phyloP scores from a whole-genome alignment of 92 coral and sea anemone species.

The Epizoanthus rinbou region DNA sequence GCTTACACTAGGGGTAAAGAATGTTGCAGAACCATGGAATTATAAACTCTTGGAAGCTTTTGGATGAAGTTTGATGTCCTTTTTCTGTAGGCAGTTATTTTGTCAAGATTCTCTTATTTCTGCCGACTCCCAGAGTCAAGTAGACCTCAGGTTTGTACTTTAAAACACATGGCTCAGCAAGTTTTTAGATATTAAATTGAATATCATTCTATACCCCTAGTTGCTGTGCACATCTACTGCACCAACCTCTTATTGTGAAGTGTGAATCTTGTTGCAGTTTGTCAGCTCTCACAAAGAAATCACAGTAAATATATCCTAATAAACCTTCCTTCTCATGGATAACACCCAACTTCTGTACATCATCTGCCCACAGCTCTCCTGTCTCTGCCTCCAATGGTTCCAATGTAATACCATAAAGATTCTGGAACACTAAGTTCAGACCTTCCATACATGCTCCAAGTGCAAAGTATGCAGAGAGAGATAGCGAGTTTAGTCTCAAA shows the following conservation, averaged over 20 bases:
- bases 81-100: no score
- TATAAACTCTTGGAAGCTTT: no score
- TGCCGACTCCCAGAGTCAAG: no score
- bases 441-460: conserved; percentile 99
- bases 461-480: conserved; percentile 86
- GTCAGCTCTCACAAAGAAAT: conserved; percentile 76
- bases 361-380: conserved; percentile 94
- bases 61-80: no score
- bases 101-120: no score
- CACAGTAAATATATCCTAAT: conserved; percentile 95
- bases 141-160: no score
- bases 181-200: no score
- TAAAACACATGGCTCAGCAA: no score
- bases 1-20: no score
- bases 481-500: conserved; percentile 61
- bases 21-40: no score
- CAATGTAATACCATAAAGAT: conserved; percentile 79
- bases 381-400: conserved; percentile 73
- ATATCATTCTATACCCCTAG: no score
- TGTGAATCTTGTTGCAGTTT: conserved; percentile 96
- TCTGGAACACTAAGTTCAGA: conserved; percentile 70
- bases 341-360: conserved; percentile 89
- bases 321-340: conserved; percentile 90
- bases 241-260: conserved; percentile 91
- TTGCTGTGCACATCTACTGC: no score